Conservation (phyloP, 92 coral and sea anemone species). For the Pocillopora grandis region DNA sequence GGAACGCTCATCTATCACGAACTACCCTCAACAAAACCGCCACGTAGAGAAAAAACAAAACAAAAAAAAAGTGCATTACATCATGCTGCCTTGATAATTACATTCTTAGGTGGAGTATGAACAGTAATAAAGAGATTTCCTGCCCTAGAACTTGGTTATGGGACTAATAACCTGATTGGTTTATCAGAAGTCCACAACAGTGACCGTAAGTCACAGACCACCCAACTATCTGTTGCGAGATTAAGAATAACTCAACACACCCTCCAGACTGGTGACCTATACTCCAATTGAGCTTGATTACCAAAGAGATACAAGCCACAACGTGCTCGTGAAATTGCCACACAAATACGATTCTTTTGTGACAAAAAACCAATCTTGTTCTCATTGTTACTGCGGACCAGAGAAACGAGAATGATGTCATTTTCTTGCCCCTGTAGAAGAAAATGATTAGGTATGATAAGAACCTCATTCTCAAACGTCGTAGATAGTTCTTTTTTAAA, state of each 20-base stretch:
- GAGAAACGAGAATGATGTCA: slow-evolving; percentile 71
- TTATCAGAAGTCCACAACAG: neutral
- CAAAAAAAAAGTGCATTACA: no score
- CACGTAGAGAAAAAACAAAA: no score
- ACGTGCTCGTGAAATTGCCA: slow-evolving; percentile 83
- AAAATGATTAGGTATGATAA: neutral
- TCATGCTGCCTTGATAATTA: no score
- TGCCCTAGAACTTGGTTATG: no score
- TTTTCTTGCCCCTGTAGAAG: slow-evolving; percentile 73
- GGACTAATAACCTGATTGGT: no score
- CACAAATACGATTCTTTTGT: slow-evolving; percentile 74
- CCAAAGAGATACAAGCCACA: slow-evolving; percentile 84
- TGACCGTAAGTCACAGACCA: neutral
- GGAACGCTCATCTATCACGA: no score
- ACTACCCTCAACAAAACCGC: no score
- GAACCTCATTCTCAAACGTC: neutral
- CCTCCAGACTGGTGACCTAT: slow-evolving; percentile 53
- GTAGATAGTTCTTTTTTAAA: neutral
- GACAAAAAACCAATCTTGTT: slow-evolving; percentile 65
- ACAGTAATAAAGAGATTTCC: no score
- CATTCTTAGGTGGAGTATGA: no score
- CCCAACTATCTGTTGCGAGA: neutral
- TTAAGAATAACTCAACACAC: slow-evolving; percentile 4
- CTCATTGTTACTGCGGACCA: slow-evolving; percentile 59
- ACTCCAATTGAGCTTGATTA: slow-evolving; percentile 21